Evolutionary conservation across 2,797 vertebrate species (phyloP), one percentile per base, ranked within the genome.

Genomic region (Euthynnus affinis): DNA sequence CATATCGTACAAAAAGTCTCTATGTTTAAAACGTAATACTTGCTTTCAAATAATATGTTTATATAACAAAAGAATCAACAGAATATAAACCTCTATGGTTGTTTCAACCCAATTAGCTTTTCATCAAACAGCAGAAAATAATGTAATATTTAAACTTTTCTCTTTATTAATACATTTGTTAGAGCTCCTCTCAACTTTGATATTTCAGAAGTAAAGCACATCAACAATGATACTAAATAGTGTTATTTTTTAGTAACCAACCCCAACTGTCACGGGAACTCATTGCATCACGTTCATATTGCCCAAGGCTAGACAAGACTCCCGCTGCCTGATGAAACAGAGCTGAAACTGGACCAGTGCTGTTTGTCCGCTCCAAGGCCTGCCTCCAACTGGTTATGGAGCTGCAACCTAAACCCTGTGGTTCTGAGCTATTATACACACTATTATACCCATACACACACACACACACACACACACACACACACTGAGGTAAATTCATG

Each of bases 271-370:
- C 85, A 79, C 80, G 55, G 34, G 58, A 58, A 81, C 67, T 62
- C 37, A 64, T 89, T 89, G 82, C 86, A 56, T 91, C 89, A 91
- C 48, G 58, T 67, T 51, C 23, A 60, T 32, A 22, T 53, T 49
- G 58, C 83, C 55, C 4, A 18, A 67, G 61, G 74, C 78, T 56
- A 58, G 67, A 75, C 71, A 69, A 34, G 61, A 65, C 70, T 72
- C 70, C 49, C 25, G 63, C 74, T 68, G 84, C 67, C 86, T 87
- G 87, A 91, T 82, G 87, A 89, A 91, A 86, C 75, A 23, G 72
- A 85, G 75, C 77, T 89, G 83, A 91, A 92, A 92, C 85, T 44
- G 57, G 82, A 89, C 81, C 34, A 29, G 74, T 7, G 18, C 25
- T 59, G 58, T 58, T 46, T 59, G 57, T 74, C 25, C 0, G 48